Evolutionary conservation across 2,113 vertebrate genomes (phyloP).

Genomic region (Saccopteryx leptura): DNA sequence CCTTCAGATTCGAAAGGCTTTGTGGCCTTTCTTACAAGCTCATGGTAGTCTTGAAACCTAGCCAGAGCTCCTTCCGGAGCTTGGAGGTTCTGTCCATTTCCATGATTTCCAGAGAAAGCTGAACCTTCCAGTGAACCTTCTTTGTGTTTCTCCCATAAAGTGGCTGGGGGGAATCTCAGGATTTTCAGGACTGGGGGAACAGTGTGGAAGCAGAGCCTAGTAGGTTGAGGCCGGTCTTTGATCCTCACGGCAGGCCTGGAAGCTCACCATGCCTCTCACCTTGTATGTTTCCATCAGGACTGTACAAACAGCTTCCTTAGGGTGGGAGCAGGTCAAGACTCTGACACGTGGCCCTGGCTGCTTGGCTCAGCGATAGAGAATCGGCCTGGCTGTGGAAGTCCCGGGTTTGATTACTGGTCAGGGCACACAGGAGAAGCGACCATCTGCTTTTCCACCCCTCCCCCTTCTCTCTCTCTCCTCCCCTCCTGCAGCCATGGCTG

Average conservation of each 20-base stretch:
- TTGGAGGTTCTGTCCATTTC: constrained; percentile 25
- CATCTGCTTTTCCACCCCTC: no score
- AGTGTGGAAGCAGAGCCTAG: neutral
- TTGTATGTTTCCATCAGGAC: neutral
- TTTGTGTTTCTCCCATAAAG: neutral
- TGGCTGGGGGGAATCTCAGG: neutral
- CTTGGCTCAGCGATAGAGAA: no score
- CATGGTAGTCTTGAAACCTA: constrained; percentile 38
- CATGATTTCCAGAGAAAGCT: neutral
- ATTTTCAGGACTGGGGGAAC: neutral
- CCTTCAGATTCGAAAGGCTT: constrained; percentile 38
- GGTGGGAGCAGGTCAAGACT: neutral
- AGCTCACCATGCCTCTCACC: neutral
- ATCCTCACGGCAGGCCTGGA: neutral
- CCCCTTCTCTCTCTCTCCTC: no score
- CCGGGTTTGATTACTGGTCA: no score
- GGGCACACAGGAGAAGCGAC: no score
- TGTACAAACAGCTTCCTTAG: neutral
- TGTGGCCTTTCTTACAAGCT: constrained; percentile 48
- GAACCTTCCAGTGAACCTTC: neutral
- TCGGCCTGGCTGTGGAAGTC: no score
- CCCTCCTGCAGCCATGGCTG: no score
- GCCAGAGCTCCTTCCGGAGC: neutral
- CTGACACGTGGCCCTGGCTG: no score
- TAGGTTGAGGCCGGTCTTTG: neutral